phyloP scores from a whole-genome alignment of 2,797 vertebrate species.

The Avahi laniger region DNA sequence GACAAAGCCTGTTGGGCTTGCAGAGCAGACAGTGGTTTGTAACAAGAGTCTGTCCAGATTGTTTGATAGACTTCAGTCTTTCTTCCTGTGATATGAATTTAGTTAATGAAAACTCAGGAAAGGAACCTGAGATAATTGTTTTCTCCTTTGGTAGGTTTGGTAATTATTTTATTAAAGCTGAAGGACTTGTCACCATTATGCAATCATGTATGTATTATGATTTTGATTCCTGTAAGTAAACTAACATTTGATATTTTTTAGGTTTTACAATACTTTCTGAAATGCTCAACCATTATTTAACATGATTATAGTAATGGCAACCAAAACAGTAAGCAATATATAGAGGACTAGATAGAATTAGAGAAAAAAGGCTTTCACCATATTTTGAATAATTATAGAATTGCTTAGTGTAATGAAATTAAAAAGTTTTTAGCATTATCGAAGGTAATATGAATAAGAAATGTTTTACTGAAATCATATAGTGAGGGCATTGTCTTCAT shows the following conservation, averaged over 20 bases:
- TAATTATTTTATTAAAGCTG: background rate
- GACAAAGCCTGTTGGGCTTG: background rate
- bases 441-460: background rate
- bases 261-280: slow-evolving; percentile 93
- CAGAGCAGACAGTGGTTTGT: background rate
- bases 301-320: slow-evolving; percentile 92
- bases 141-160: too few relatives aligned
- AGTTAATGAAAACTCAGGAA: too few relatives aligned
- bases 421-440: background rate
- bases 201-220: background rate
- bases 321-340: slow-evolving; percentile 89
- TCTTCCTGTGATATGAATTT: too few relatives aligned
- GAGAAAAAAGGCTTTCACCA: background rate
- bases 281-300: slow-evolving; percentile 91
- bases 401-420: background rate
- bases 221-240: background rate
- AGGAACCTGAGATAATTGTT: too few relatives aligned
- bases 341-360: background rate
- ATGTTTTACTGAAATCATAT: background rate
- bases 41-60: background rate
- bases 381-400: slow-evolving; percentile 12
- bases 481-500: background rate
- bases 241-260: slow-evolving; percentile 74
- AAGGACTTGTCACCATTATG: background rate
- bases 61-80: too few relatives aligned